These are phyloP conservation scores for Montipora capricornis DNA, from an alignment of 64 coral and sea anemone genomes.

Conservation along the genomic window DNA sequence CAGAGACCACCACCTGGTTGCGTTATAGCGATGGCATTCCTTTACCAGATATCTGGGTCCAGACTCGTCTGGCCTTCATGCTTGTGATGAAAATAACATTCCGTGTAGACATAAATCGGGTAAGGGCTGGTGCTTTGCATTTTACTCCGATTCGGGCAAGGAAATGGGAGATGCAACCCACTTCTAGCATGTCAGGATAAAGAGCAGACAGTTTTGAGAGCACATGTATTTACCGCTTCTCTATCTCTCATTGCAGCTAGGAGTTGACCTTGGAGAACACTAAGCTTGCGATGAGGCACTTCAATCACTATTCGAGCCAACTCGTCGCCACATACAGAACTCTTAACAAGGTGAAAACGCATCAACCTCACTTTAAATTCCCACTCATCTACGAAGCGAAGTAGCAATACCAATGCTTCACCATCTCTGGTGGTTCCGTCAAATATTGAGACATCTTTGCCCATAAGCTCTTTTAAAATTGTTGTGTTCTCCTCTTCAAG, in stretches of 20 bases:
- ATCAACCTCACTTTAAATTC: neutral
- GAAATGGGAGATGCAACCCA: neutral
- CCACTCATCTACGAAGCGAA: too few relatives aligned
- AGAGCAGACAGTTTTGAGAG: neutral
- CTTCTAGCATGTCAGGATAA: neutral
- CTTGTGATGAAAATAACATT: neutral
- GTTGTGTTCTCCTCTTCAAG: neutral
- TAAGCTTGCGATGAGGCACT: neutral
- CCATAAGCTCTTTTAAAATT: neutral
- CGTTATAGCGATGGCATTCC: neutral
- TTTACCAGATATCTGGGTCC: neutral
- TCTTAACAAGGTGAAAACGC: neutral
- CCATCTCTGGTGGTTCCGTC: neutral
- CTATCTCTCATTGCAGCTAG: slow-evolving; percentile 48
- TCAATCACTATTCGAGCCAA: neutral
- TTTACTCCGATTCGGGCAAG: neutral
- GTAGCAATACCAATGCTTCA: too few relatives aligned
- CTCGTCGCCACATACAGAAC: neutral
- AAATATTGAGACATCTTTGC: neutral
- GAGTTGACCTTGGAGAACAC: neutral
- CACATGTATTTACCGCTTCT: neutral
- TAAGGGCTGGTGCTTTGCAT: neutral
- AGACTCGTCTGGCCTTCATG: neutral
- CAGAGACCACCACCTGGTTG: slow-evolving; percentile 5
- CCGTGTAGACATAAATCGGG: neutral